Base-by-base conservation (phyloP, 1,140 invertebrate genomes). In the Olivierus martensii region DNA sequence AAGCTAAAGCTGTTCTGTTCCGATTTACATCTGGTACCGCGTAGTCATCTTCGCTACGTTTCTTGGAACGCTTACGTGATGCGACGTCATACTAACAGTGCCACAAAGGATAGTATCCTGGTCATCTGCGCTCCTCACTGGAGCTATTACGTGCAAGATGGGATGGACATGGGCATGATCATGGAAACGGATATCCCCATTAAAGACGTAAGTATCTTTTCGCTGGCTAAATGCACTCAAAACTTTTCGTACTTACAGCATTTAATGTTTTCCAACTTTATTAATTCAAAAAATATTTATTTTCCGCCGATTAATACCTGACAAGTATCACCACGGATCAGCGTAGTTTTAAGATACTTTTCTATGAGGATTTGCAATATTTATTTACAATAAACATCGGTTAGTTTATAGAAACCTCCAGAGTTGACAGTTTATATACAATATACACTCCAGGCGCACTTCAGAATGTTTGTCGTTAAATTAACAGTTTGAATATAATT, bases 91-190 rank as follows among this genome's bases (percentile, higher is more conserved):
- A 59, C 66, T 12, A 51, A 55, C 10, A 55, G 56, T 19, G 60
- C 54, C 12, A 58, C 51, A 34, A 43, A 42, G 2, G 59, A 61
- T 19, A 52, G 57, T n/a, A 73, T 80, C 19, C 75, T 77, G 34
- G 69, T 84, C 1, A 75, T 81, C 0, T 81, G 82, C 17, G 79
- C 80, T 1, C 85, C 84, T 4, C 87, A 83, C 65, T 79, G 78
- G 59, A 81, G 84, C 56, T 91, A 89, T 65, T 91, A 88, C 65
- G 79, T 84, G 9, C 85, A 88, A 64, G 84, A 88, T 49, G 79
- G 77, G 21, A 75, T 76, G 0, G 85, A 89, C 65, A 84, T 88
- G 62, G 84, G 84, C 1, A 79, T 85, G 39, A 83, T 86, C 62
- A 86, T 87, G 81, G 83, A 86, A 62, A 84, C 84, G 2, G 79